Evolutionary conservation across 2,888 invertebrate species (phyloP).

Genomic region (Lagria hirta): DNA sequence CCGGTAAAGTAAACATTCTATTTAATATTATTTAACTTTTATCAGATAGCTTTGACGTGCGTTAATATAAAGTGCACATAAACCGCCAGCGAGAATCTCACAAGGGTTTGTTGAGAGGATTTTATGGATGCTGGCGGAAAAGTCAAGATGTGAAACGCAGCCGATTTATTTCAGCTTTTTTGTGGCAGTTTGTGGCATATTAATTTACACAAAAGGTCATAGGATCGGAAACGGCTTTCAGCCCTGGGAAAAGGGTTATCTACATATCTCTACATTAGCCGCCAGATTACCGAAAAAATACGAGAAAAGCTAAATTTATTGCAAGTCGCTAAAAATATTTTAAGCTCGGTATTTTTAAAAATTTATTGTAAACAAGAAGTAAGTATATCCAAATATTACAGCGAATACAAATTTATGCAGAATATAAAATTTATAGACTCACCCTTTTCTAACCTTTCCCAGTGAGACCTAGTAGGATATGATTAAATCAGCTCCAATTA

Average conservation of each 20-base stretch:
- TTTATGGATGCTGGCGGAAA: slow-evolving; percentile 5
- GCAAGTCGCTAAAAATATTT: too few species aligned
- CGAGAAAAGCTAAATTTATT: too few species aligned
- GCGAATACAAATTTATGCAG: too few species aligned
- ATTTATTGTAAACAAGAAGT: too few species aligned
- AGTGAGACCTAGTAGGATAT: too few species aligned
- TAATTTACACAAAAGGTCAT: slow-evolving; percentile 11
- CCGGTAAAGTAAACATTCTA: slow-evolving; percentile 59
- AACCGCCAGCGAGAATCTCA: slow-evolving; percentile 7
- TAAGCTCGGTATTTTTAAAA: too few species aligned
- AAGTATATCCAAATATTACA: too few species aligned
- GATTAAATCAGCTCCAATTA: too few species aligned
- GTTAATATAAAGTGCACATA: not conserved
- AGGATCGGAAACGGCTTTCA: slow-evolving; percentile 1
- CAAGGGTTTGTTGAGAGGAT: slow-evolving; percentile 4
- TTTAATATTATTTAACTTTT: slow-evolving; percentile 11
- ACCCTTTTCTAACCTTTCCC: too few species aligned
- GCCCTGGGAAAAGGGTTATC: slow-evolving; percentile 12
- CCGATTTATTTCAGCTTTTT: slow-evolving; percentile 18
- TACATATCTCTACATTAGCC: too few species aligned
- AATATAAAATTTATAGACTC: too few species aligned
- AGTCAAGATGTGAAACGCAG: slow-evolving; percentile 9
- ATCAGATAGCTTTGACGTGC: not conserved
- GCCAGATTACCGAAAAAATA: too few species aligned
- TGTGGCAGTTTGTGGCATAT: slow-evolving; percentile 10